phyloP scores from a whole-genome alignment of 2,113 vertebrate genomes.

The Cyprinodon tularosa region DNA sequence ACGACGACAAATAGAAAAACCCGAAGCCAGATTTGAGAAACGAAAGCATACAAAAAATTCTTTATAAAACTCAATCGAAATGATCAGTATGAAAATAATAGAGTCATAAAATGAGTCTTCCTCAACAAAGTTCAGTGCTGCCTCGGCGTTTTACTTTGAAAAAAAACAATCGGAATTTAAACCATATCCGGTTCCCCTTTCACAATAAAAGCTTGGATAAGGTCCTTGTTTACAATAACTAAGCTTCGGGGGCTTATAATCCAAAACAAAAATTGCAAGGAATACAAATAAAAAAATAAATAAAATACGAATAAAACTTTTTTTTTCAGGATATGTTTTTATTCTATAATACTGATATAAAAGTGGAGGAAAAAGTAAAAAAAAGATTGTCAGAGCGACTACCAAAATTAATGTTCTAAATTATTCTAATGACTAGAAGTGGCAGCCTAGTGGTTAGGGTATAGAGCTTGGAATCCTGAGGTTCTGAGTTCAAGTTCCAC shows the following conservation, averaged over 20 bases:
- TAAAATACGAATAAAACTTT: too few relatives aligned
- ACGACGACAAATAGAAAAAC: constrained; percentile 27
- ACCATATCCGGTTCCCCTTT: constrained; percentile 37
- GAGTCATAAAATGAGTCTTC: constrained; percentile 27
- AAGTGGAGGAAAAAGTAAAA: too few relatives aligned
- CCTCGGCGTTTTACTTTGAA: constrained; percentile 43
- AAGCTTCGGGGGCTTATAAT: too few relatives aligned
- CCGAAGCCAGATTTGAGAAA: constrained; percentile 17
- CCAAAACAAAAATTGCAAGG: neutral
- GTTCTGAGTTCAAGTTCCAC: too few relatives aligned
- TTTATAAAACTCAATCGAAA: neutral
- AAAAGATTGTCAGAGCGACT: too few relatives aligned
- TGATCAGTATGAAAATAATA: constrained; percentile 4
- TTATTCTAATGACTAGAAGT: too few relatives aligned
- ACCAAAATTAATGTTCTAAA: too few relatives aligned
- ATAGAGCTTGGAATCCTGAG: too few relatives aligned
- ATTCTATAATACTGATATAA: too few relatives aligned
- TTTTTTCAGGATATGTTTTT: too few relatives aligned
- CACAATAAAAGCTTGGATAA: constrained; percentile 37
- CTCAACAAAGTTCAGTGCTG: constrained; percentile 52
- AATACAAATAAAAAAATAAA: neutral
- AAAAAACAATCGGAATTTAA: neutral
- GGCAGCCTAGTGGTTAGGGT: too few relatives aligned
- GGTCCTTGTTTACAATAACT: too few relatives aligned
- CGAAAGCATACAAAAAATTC: neutral